These are phyloP conservation scores for Eilema griseolum DNA, from an alignment of 2,888 invertebrate species.

Conservation along the genomic window DNA sequence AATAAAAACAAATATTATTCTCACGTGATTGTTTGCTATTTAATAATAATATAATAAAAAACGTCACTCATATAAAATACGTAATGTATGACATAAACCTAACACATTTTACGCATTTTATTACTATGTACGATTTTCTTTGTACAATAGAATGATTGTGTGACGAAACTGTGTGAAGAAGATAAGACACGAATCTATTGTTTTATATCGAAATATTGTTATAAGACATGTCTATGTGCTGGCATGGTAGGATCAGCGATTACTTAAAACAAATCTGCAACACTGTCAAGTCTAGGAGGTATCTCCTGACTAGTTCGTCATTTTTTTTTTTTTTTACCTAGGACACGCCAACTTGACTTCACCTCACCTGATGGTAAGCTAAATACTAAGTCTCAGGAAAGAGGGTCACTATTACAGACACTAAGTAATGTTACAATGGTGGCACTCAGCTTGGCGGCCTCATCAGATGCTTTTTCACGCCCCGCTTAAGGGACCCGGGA, in stretches of 20 bases:
- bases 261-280: conserved; percentile 7
- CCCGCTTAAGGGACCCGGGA: too few species aligned
- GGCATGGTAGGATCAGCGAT: conserved; percentile 1
- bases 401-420: too few species aligned
- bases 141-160: neutral
- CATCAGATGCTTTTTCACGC: too few species aligned
- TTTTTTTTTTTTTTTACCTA: too few species aligned
- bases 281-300: neutral
- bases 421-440: too few species aligned
- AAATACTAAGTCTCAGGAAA: too few species aligned
- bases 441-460: too few species aligned
- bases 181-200: conserved; percentile 12
- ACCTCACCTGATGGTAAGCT: too few species aligned
- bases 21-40: neutral
- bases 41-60: neutral
- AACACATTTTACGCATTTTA: conserved; percentile 5
- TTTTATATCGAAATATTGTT: neutral
- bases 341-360: too few species aligned
- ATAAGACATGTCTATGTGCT: neutral
- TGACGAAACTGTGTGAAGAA: conserved; percentile 12
- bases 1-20: neutral
- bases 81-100: conserved; percentile 6
- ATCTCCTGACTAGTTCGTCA: too few species aligned
- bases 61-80: conserved; percentile 8
- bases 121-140: neutral